phyloP scores from a whole-genome alignment of 2,888 invertebrate genomes.

The Drosophila demipolita region DNA sequence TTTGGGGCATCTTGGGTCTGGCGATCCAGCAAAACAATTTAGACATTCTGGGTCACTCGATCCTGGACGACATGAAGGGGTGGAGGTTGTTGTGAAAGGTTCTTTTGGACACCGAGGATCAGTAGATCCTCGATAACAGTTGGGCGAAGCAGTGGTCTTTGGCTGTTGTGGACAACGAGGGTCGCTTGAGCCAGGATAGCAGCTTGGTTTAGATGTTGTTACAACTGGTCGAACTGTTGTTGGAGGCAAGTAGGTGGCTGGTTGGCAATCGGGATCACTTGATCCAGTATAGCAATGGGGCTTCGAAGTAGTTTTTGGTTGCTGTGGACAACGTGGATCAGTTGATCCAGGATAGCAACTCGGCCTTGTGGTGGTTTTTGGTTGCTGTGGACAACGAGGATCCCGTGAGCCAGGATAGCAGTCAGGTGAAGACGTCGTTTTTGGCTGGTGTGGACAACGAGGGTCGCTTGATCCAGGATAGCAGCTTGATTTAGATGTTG shows the following conservation, averaged over 20 bases:
- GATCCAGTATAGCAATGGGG: conserved; percentile 69
- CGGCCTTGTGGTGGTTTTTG: conserved; percentile 14
- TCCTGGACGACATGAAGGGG: conserved; percentile 58
- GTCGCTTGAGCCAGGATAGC: conserved; percentile 60
- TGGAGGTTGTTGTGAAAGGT: conserved; percentile 35
- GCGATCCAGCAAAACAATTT: conserved; percentile 83
- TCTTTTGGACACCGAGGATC: conserved; percentile 72
- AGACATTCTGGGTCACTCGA: conserved; percentile 75
- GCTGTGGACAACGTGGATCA: conserved; percentile 53
- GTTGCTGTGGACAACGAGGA: conserved; percentile 25
- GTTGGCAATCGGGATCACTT: conserved; percentile 58
- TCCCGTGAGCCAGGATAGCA: conserved; percentile 49
- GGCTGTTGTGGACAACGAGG: conserved; percentile 56
- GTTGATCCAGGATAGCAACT: conserved; percentile 69
- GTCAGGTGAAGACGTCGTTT: conserved; percentile 12
- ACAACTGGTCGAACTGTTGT: not conserved
- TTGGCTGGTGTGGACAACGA: conserved; percentile 14
- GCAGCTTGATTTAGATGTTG: conserved; percentile 24
- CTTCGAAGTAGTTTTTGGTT: not conserved
- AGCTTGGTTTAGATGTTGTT: conserved; percentile 16
- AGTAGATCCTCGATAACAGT: conserved; percentile 20
- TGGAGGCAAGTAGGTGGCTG: conserved; percentile 14
- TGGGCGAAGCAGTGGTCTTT: conserved; percentile 35
- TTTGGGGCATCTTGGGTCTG: conserved; percentile 58
- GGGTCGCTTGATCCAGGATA: conserved; percentile 81